Evolutionary conservation across 2,888 invertebrate species (phyloP).

Genomic region (Lampropteryx suffumata): DNA sequence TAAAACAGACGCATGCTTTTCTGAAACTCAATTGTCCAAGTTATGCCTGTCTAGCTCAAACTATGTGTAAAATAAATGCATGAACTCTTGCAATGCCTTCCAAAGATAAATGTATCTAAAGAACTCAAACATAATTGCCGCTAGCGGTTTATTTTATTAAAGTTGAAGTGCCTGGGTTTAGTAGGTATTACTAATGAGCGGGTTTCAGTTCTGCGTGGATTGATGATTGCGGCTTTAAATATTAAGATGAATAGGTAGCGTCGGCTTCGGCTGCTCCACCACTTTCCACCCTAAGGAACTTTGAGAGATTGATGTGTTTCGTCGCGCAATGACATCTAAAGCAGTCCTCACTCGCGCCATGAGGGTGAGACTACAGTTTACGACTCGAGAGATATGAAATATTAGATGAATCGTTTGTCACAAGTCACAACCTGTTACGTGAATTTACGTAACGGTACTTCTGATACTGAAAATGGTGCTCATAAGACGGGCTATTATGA

Average conservation of each 20-base stretch:
- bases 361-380: conserved; percentile 50
- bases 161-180: conserved; percentile 3
- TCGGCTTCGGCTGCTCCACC: conserved; percentile 28
- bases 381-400: conserved; percentile 42
- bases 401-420: conserved; percentile 40
- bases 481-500: too few relatives aligned
- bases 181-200: conserved; percentile 38
- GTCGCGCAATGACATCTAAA: conserved; percentile 44
- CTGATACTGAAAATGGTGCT: conserved; percentile 4
- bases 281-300: conserved; percentile 36
- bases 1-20: too few relatives aligned
- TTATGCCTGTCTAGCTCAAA: background rate
- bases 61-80: too few relatives aligned
- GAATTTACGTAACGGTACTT: conserved; percentile 30
- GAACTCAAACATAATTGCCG: background rate
- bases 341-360: conserved; percentile 38
- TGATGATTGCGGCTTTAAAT: conserved; percentile 52
- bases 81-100: too few relatives aligned
- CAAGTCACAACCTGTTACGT: conserved; percentile 48
- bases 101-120: too few relatives aligned
- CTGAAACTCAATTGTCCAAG: too few relatives aligned
- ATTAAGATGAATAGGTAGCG: conserved; percentile 50
- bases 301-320: conserved; percentile 63
- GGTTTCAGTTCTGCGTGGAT: conserved; percentile 40
- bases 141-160: conserved; percentile 20